These are phyloP conservation scores for Drosophila bocqueti DNA, from an alignment of 1,140 invertebrate genomes.

Conservation along the genomic window DNA sequence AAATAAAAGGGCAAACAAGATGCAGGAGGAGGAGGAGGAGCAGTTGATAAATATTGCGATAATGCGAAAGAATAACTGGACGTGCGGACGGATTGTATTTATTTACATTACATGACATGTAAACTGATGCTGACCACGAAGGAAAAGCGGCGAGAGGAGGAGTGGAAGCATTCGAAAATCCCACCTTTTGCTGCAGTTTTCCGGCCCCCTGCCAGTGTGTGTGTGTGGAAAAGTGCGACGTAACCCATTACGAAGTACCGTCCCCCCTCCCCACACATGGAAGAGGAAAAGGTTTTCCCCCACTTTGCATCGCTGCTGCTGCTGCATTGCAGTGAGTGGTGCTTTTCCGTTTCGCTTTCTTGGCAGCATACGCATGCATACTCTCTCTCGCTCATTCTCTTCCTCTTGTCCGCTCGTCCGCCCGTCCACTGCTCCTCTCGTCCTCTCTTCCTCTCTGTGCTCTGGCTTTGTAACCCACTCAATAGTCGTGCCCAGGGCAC, in stretches of 20 bases:
- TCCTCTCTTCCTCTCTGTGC: background rate
- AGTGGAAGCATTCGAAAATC: background rate
- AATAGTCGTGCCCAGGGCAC: slow-evolving; percentile 12
- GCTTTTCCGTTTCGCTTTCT: slow-evolving; percentile 17
- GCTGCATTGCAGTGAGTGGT: slow-evolving; percentile 22
- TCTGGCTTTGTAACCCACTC: slow-evolving; percentile 10
- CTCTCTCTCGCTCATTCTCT: background rate
- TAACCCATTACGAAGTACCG: slow-evolving; percentile 14
- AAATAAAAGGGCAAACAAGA: slow-evolving; percentile 12
- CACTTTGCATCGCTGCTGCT: slow-evolving; percentile 16
- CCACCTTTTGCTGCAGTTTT: slow-evolving; percentile 10
- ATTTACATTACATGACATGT: slow-evolving; percentile 19
- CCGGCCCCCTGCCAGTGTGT: slow-evolving; percentile 4
- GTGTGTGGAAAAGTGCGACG: slow-evolving; percentile 16
- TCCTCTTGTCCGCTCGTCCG: background rate
- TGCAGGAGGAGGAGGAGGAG: background rate
- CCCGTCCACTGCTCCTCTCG: background rate
- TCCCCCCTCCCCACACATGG: background rate
- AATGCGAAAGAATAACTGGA: background rate
- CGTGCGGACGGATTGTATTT: background rate
- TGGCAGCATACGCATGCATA: slow-evolving; percentile 19
- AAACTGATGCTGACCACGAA: slow-evolving; percentile 9
- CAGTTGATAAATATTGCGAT: slow-evolving; percentile 10
- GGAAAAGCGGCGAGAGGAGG: background rate
- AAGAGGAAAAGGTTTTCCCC: slow-evolving; percentile 13